phyloP scores from a whole-genome alignment of 1,140 invertebrate genomes.

The Drosophila triauraria region DNA sequence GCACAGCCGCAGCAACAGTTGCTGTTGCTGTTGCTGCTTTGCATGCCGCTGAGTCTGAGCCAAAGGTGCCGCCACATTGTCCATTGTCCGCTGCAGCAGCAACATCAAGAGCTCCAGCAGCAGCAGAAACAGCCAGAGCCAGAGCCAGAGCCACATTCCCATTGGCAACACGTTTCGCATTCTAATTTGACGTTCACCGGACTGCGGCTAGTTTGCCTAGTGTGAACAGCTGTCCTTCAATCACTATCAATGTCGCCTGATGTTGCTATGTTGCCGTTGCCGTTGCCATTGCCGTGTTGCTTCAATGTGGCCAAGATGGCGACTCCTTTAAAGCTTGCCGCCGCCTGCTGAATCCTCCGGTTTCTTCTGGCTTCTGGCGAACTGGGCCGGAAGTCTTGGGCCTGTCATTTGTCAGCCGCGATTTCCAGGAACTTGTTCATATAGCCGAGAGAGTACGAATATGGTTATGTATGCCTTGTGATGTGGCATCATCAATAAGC shows the following conservation, averaged over 20 bases:
- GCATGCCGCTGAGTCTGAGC: slow-evolving; percentile 63
- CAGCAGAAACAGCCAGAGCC: slow-evolving; percentile 2
- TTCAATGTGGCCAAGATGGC: slow-evolving; percentile 81
- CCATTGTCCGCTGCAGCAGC: slow-evolving; percentile 64
- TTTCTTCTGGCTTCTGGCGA: slow-evolving; percentile 57
- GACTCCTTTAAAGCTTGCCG: slow-evolving; percentile 65
- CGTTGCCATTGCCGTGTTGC: slow-evolving; percentile 38
- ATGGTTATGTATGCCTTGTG: slow-evolving; percentile 20
- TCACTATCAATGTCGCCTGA: slow-evolving; percentile 75
- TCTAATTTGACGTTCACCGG: slow-evolving; percentile 81
- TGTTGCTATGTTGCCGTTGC: slow-evolving; percentile 34
- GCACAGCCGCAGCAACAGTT: slow-evolving; percentile 17
- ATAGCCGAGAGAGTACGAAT: slow-evolving; percentile 7
- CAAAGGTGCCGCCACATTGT: slow-evolving; percentile 78
- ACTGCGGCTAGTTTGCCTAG: slow-evolving; percentile 55
- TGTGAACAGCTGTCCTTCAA: slow-evolving; percentile 83
- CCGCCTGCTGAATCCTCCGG: slow-evolving; percentile 42
- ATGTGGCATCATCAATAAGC: slow-evolving; percentile 80
- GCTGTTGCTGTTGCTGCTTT: slow-evolving; percentile 51
- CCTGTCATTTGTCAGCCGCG: slow-evolving; percentile 75
- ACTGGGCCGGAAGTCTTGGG: slow-evolving; percentile 76
- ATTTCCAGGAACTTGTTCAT: slow-evolving; percentile 62
- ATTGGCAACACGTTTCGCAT: slow-evolving; percentile 83
- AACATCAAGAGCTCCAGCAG: slow-evolving; percentile 5
- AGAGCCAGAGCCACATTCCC: slow-evolving; percentile 50